Evolutionary conservation across 1,140 invertebrate genomes (phyloP).

Genomic region (Meloidogyne floridensis): DNA sequence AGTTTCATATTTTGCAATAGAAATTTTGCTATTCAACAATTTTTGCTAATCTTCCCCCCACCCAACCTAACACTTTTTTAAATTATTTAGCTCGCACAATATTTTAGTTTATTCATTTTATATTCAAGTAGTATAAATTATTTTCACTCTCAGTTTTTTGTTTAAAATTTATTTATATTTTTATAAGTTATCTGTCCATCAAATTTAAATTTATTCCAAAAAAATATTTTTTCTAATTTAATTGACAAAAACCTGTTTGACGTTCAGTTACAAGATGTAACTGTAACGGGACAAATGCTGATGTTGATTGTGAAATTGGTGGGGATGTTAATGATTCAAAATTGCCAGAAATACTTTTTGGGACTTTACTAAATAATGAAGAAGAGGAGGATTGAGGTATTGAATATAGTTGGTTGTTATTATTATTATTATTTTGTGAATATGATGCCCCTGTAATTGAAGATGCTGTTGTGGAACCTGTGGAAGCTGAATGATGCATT

Average conservation of each 20-base stretch:
- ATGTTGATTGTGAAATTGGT: background rate
- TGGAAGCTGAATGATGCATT: background rate
- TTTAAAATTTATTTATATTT: too few relatives aligned
- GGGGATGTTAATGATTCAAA: background rate
- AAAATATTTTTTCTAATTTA: background rate
- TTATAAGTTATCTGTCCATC: too few relatives aligned
- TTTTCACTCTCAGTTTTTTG: too few relatives aligned
- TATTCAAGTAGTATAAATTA: too few relatives aligned
- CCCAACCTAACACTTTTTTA: too few relatives aligned
- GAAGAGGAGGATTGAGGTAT: slow-evolving; percentile 1
- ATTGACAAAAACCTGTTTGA: background rate
- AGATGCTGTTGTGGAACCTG: background rate
- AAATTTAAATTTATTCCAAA: too few relatives aligned
- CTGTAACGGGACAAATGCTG: background rate
- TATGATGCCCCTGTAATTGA: background rate
- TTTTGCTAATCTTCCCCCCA: too few relatives aligned
- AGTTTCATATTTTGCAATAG: too few relatives aligned
- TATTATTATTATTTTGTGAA: background rate
- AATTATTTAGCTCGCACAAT: too few relatives aligned
- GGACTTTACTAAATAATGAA: background rate
- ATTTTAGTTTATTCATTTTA: too few relatives aligned
- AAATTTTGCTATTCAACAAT: too few relatives aligned
- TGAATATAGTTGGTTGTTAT: background rate
- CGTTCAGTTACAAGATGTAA: background rate
- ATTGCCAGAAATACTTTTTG: background rate